Evolutionary conservation across 2,113 vertebrate genomes (phyloP).

Genomic region (Nycticebus coucang): DNA sequence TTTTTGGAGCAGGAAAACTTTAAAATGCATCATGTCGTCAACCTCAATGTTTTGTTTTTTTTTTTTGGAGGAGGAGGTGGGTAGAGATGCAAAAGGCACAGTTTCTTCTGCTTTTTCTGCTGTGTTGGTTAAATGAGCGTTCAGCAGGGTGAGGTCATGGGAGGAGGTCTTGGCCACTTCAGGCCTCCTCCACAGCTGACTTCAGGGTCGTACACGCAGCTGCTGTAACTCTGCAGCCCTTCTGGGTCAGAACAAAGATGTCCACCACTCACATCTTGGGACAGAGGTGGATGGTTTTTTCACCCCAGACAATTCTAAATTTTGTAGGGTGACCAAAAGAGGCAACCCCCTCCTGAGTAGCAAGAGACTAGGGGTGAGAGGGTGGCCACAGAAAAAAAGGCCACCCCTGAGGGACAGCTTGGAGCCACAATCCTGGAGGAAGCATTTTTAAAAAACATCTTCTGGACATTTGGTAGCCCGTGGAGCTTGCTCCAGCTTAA

Average conservation of each 20-base stretch:
- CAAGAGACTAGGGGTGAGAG: background rate
- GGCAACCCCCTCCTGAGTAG: background rate
- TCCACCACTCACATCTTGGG: background rate
- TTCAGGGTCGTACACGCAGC: background rate
- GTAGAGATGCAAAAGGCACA: background rate
- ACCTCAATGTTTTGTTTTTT: conserved; percentile 67
- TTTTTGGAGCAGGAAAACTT: conserved; percentile 76
- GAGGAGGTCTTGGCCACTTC: background rate
- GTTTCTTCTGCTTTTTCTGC: conserved; percentile 57
- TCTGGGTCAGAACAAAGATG: background rate
- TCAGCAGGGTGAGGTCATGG: conserved; percentile 15
- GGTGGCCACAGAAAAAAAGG: conserved; percentile 68
- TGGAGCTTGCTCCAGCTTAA: conserved; percentile 95
- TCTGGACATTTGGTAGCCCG: conserved; percentile 96
- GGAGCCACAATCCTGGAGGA: conserved; percentile 77
- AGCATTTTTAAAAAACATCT: conserved; percentile 94
- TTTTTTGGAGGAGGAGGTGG: background rate
- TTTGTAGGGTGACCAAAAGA: conserved; percentile 66
- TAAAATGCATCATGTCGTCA: conserved; percentile 78
- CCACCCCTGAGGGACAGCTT: conserved; percentile 77
- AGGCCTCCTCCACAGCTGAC: background rate
- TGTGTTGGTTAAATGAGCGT: conserved; percentile 69
- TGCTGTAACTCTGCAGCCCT: background rate
- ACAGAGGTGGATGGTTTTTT: conserved; percentile 65
- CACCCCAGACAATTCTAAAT: conserved; percentile 77